Percentiles rank a stretch among this genome's conserved stretches.
Conservation (phyloP, 1,140 invertebrate genomes). For the Oppia nitens region DNA sequence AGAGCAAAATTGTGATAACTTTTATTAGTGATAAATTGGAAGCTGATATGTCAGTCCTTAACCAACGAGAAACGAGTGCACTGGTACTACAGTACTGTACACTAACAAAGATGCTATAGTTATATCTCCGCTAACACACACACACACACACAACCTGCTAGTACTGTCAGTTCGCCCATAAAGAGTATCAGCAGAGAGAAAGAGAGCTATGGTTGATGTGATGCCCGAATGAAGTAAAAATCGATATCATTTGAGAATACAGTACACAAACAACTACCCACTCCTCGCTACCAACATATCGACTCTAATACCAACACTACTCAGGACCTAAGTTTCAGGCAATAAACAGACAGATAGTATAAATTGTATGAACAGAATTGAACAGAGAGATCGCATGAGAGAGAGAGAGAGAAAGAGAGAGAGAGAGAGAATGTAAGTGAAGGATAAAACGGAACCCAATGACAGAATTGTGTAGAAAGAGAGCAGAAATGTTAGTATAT, state of each 20-base stretch:
- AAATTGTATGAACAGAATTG: background rate
- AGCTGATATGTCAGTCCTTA: background rate
- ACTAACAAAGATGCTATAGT: too few species aligned
- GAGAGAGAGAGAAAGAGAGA: slow-evolving; percentile 5
- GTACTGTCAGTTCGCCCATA: background rate
- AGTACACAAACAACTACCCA: background rate
- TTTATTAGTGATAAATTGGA: background rate
- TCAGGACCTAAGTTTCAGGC: background rate
- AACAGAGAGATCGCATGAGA: background rate
- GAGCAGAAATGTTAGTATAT: too few species aligned
- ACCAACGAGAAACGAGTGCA: too few species aligned
- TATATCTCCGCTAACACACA: too few species aligned
- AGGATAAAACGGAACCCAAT: background rate
- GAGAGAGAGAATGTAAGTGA: background rate
- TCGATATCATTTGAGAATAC: background rate
- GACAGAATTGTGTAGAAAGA: too few species aligned
- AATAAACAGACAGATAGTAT: too few species aligned
- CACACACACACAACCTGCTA: too few species aligned
- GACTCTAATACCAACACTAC: background rate
- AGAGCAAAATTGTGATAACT: background rate
- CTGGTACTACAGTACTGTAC: too few species aligned
- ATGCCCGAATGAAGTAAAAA: background rate
- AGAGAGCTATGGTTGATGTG: background rate
- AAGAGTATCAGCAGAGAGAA: background rate
- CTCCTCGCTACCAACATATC: background rate